Percentiles rank a stretch among this genome's conserved stretches.
These are phyloP conservation scores for Spinus olivaceus DNA, from an alignment of 2,797 vertebrate genomes.

Conservation along the genomic window DNA sequence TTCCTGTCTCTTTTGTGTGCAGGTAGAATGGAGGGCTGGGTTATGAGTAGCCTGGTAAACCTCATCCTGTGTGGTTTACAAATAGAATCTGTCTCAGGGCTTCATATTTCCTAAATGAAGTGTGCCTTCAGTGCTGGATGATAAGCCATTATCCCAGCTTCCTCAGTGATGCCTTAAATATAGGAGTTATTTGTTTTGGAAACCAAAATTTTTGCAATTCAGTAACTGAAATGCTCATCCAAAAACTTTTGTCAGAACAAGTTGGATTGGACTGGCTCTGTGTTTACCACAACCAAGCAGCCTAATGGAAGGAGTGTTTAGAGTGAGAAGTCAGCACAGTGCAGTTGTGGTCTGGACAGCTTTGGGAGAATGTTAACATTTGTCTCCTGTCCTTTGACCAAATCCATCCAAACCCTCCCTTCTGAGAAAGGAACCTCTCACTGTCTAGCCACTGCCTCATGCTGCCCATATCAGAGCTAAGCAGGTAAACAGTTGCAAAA, in stretches of 20 bases:
- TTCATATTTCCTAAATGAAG: neutral
- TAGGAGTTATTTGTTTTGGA: neutral
- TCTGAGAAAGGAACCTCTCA: neutral
- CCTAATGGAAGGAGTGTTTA: constrained; percentile 11
- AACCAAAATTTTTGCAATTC: constrained; percentile 13
- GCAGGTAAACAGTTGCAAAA: neutral
- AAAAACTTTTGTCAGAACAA: neutral
- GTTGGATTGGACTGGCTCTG: neutral
- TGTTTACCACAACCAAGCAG: constrained; percentile 13
- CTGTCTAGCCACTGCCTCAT: neutral
- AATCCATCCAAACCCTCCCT: neutral
- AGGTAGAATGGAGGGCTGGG: neutral
- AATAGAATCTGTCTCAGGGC: neutral
- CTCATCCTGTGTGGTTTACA: neutral
- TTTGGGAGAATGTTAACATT: neutral
- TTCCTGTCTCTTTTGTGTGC: neutral
- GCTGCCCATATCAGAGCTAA: fast-evolving
- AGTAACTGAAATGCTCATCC: neutral
- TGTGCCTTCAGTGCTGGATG: neutral
- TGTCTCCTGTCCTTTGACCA: neutral
- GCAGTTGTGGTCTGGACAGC: neutral
- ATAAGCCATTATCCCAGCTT: neutral
- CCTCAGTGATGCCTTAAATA: neutral
- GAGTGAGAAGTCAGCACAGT: neutral
- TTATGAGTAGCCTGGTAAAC: neutral